These are phyloP conservation scores for Drosophila infuscata DNA, from an alignment of 2,888 invertebrate species.

Conservation along the genomic window DNA sequence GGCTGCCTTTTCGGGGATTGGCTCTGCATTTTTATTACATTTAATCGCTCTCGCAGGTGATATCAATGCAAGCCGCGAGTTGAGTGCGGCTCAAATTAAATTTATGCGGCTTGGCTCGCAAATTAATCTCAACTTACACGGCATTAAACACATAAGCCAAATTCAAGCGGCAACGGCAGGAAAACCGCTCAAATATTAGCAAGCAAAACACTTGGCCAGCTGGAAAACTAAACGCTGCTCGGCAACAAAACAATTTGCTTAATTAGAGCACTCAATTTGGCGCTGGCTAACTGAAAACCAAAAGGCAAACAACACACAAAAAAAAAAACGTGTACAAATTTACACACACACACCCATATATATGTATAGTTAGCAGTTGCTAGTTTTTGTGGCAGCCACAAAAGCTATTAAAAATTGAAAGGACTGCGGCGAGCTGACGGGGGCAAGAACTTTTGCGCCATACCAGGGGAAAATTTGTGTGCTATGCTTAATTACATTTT, in stretches of 20 bases:
- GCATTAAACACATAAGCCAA: constrained; percentile 5
- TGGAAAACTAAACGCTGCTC: constrained; percentile 20
- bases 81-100: constrained; percentile 37
- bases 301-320: constrained; percentile 8
- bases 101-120: constrained; percentile 15
- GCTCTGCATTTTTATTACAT: constrained; percentile 37
- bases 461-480: constrained; percentile 14
- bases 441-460: constrained; percentile 33
- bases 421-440: constrained; percentile 8
- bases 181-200: constrained; percentile 3
- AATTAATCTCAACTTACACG: constrained; percentile 2
- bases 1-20: not conserved
- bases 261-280: constrained; percentile 61
- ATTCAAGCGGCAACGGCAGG: not conserved
- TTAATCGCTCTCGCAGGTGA: constrained; percentile 48
- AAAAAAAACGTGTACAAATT: constrained; percentile 13
- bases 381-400: constrained; percentile 28
- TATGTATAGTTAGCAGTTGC: not conserved
- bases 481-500: constrained; percentile 77
- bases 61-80: constrained; percentile 29
- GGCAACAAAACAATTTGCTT: constrained; percentile 63
- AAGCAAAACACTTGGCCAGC: not conserved
- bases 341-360: constrained; percentile 7
- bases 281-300: constrained; percentile 42
- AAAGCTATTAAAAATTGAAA: constrained; percentile 69